Evolutionary conservation across 2,113 vertebrate genomes (phyloP), one percentile per base, ranked within the genome.

Genomic region (Strix uralensis): DNA sequence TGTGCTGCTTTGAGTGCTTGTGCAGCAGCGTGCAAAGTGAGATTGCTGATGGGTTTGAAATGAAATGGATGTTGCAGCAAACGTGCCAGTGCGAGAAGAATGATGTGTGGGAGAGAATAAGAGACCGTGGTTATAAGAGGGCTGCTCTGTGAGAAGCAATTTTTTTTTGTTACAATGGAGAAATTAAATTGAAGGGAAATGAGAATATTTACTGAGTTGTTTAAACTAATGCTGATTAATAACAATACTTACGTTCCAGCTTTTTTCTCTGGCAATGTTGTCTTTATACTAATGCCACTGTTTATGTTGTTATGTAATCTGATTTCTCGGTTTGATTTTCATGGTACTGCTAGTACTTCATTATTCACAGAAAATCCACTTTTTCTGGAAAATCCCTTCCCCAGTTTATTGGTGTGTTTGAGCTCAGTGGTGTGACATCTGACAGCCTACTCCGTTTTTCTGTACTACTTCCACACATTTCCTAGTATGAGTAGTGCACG

Each of bases 351-450:
- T 72, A 81, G 47, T 27, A 11, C 30, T 46, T 81, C 21, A 32
- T 91, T 93, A 55, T 90, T 91, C 59, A 55, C 47, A 59, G 91
- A 87, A 95, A 94, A 96, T 94, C 81, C 81, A 72, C 58, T 94
- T 96, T 95, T 86, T 88, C 81, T 96, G 94, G 94, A 90, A 96
- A 93, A 96, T 91, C 87, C 91, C 58, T 88, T 95, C 58, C 42
- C 51, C 75, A n/a, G 19, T 90, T 92, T 73, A 65, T 52, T 23
- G 55, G 13, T 86, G 74, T 81, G 5, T 81, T 92, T 80, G 81
- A 85, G 26, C 62, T 94, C 87, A 54, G 42, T 54, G 66, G 27
- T 75, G 66, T 3, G 34, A 75, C 47, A 36, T 77, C 81, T 93
- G 88, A 92, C 61, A 92, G 36, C 66, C 54, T 72, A 3, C 65